Evolutionary conservation across 2,797 vertebrate species (phyloP), one percentile per base, ranked within the genome.

Genomic region (Taenioides sp.): DNA sequence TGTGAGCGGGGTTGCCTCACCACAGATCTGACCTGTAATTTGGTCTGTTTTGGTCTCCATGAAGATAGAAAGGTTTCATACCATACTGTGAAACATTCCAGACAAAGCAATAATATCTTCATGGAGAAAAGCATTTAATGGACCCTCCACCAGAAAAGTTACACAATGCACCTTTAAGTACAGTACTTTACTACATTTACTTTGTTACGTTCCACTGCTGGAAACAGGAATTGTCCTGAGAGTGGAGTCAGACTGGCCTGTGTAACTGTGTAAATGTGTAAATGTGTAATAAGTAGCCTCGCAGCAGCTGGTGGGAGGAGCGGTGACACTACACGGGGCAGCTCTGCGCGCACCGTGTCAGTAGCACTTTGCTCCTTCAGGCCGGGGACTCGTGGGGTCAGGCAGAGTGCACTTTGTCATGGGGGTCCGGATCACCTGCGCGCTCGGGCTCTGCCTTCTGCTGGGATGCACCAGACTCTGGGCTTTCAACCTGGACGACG

Each of bases 401-500:
- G 43, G 1, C 14, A 65, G 23, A 31, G 27, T 27, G 47, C 25
- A 54, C 16, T 47, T 65, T 20, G 5, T 52, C 18, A 92, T 90
- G 89, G 87, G 72, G 78, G 70, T 7, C 76, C 47, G 50, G 55
- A 37, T 63, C 80, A 79, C 82, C 73, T 77, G 75, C 6, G 86
- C 70, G 60, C 70, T 82, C 52, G 78, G 81, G 76, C 78, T 90
- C 61, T 73, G 71, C 59, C 72, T 91, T 16, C 52, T 91, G 7
- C 5, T 72, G 77, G 78, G 71, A 71, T 90, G 85, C 14, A 73
- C 61, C 5, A 65, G 27, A 11, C 70, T 87, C 47, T 82, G 80
- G 66, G 94, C 95, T 74, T 96, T 97, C 88, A 97, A 98, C 92
- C 90, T 97, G 91, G 94, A 96, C 86, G 86, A 90, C 10, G 90